Conservation (phyloP, 2,888 invertebrate genomes). For the Drosophila cracens region DNA sequence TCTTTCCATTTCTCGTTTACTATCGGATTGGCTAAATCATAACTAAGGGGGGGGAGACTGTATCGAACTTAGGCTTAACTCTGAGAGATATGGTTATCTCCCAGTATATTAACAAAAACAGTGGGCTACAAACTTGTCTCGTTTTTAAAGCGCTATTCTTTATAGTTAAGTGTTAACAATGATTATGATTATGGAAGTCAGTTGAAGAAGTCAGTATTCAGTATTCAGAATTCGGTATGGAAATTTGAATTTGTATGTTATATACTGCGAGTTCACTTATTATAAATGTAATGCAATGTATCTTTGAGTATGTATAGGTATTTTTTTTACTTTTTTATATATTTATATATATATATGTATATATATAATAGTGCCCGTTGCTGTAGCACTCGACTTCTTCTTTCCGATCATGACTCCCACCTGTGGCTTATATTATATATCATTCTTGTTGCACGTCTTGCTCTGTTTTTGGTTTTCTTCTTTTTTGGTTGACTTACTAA, state of each 20-base stretch:
- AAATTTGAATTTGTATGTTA: slow-evolving; percentile 50
- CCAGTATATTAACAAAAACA: slow-evolving; percentile 7
- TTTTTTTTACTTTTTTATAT: slow-evolving; percentile 37
- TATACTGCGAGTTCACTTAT: slow-evolving; percentile 25
- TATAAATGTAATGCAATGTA: slow-evolving; percentile 55
- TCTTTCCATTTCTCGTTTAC: slow-evolving; percentile 9
- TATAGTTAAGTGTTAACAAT: slow-evolving; percentile 80
- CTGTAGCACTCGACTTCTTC: slow-evolving; percentile 49
- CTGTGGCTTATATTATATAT: slow-evolving; percentile 53
- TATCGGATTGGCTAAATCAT: slow-evolving; percentile 33
- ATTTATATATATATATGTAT: slow-evolving; percentile 19
- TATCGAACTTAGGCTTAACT: slow-evolving; percentile 23
- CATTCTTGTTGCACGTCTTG: slow-evolving; percentile 51
- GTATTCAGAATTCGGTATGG: slow-evolving; percentile 58
- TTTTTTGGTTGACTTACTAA: slow-evolving; percentile 63
- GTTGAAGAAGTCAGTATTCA: slow-evolving; percentile 74
- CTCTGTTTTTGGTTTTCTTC: slow-evolving; percentile 38
- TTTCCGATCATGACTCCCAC: slow-evolving; percentile 37
- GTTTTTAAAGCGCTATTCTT: slow-evolving; percentile 71
- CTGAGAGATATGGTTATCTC: slow-evolving; percentile 2
- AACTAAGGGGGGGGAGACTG: slow-evolving; percentile 8
- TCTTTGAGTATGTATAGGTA: slow-evolving; percentile 72
- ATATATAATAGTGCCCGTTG: slow-evolving; percentile 43
- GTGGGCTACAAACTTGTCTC: slow-evolving; percentile 38
- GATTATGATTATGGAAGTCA: slow-evolving; percentile 80